A percentile compares a stretch with the other conserved stretches of the same genome.
Conservation (phyloP, 2,113 vertebrate genomes). For the Ancistrus triradiatus region DNA sequence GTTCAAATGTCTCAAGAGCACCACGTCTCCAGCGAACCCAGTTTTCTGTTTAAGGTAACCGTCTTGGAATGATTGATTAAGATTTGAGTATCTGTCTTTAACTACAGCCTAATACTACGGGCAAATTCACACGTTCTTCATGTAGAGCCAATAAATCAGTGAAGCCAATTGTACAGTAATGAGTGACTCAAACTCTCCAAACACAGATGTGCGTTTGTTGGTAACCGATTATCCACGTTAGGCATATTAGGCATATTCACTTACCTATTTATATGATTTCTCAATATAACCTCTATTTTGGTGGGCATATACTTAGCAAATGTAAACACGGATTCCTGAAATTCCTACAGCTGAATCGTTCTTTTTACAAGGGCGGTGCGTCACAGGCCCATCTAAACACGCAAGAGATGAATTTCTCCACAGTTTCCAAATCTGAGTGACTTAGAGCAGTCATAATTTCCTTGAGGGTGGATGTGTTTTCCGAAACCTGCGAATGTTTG, state of each 20-base stretch:
- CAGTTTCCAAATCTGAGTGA: conserved; percentile 17
- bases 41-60: too few species aligned
- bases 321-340: conserved; percentile 34
- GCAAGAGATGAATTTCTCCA: conserved; percentile 9
- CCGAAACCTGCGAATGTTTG: conserved; percentile 39
- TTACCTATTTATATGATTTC: conserved; percentile 1
- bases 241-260: background rate
- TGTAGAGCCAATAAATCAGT: background rate
- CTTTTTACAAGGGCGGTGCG: conserved; percentile 16
- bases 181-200: too few species aligned
- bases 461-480: conserved; percentile 37
- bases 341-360: conserved; percentile 15
- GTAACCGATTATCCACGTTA: background rate
- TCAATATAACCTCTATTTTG: conserved; percentile 14
- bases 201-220: background rate
- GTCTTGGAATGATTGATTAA: too few species aligned
- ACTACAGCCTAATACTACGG: background rate
- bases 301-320: background rate
- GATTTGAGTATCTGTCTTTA: background rate
- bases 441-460: conserved; percentile 19
- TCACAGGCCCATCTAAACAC: conserved; percentile 28
- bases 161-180: too few species aligned
- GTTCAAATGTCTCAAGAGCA: too few species aligned
- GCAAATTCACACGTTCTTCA: background rate
- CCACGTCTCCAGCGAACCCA: too few species aligned